Conservation (phyloP, 2,888 invertebrate genomes). For the Hofmannophila pseudospretella region DNA sequence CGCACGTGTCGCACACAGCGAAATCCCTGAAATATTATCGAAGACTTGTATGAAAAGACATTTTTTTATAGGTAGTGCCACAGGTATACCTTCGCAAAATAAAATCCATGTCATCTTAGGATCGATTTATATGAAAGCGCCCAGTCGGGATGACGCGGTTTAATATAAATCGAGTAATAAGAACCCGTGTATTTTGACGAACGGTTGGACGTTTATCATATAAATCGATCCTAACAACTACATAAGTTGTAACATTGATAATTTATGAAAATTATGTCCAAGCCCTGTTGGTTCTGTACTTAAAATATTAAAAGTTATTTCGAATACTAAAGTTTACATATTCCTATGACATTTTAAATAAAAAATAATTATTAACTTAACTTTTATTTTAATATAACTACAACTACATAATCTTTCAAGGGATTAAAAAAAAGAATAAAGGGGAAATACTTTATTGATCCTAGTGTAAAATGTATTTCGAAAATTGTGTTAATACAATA, state of each 20-base stretch:
- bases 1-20: too few relatives aligned
- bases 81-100: too few relatives aligned
- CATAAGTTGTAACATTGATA: not conserved
- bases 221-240: not conserved
- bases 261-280: slow-evolving; percentile 14
- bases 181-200: too few relatives aligned
- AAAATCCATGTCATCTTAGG: too few relatives aligned
- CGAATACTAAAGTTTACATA: slow-evolving; percentile 8
- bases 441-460: slow-evolving; percentile 76
- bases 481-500: slow-evolving; percentile 75
- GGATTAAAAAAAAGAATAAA: slow-evolving; percentile 40
- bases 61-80: too few relatives aligned
- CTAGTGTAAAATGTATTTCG: slow-evolving; percentile 75
- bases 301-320: slow-evolving; percentile 10
- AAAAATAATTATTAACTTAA: slow-evolving; percentile 7
- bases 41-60: too few relatives aligned
- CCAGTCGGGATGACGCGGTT: too few relatives aligned
- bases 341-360: slow-evolving; percentile 10
- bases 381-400: not conserved
- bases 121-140: too few relatives aligned
- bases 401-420: not conserved
- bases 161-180: too few relatives aligned
- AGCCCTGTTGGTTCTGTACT: slow-evolving; percentile 15
- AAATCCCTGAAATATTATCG: too few relatives aligned
- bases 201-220: too few relatives aligned